Conservation (phyloP, 2,113 vertebrate species). For the Sarotherodon lohbergeri region DNA sequence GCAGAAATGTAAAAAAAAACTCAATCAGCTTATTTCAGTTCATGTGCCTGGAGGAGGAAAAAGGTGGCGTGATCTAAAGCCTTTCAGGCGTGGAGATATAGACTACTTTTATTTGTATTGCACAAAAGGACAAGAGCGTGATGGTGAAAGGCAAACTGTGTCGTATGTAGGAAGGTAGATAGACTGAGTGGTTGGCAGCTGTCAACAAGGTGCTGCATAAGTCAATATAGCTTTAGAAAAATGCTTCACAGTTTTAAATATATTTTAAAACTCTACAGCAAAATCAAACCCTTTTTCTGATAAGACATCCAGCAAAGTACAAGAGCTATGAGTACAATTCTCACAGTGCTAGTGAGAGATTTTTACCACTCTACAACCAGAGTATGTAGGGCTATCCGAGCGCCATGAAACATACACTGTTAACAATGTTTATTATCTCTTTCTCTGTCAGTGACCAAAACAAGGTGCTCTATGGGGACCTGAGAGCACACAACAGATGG, state of each 20-base stretch:
- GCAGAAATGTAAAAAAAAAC: not conserved
- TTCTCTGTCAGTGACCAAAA: conserved; percentile 40
- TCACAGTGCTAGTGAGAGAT: not conserved
- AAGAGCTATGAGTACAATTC: not conserved
- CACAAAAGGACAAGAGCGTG: not conserved
- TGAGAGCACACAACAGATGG: conserved; percentile 58
- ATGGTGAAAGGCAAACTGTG: not conserved
- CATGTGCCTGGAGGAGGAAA: not conserved
- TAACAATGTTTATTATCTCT: conserved; percentile 53
- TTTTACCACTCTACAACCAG: not conserved
- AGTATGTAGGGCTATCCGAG: not conserved
- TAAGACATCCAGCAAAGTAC: not conserved
- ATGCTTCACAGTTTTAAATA: not conserved
- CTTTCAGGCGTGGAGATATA: accelerated
- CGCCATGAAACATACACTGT: not conserved
- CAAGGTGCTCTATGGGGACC: conserved; percentile 40
- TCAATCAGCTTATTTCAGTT: not conserved
- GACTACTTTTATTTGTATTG: not conserved
- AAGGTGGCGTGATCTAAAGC: not conserved
- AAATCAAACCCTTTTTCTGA: not conserved
- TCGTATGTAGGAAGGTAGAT: not conserved
- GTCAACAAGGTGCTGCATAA: not conserved
- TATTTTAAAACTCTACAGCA: not conserved
- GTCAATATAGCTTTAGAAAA: not conserved
- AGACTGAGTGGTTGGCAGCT: not conserved